phyloP scores from a whole-genome alignment of 2,797 vertebrate genomes.

The Silurus lanzhouensis region DNA sequence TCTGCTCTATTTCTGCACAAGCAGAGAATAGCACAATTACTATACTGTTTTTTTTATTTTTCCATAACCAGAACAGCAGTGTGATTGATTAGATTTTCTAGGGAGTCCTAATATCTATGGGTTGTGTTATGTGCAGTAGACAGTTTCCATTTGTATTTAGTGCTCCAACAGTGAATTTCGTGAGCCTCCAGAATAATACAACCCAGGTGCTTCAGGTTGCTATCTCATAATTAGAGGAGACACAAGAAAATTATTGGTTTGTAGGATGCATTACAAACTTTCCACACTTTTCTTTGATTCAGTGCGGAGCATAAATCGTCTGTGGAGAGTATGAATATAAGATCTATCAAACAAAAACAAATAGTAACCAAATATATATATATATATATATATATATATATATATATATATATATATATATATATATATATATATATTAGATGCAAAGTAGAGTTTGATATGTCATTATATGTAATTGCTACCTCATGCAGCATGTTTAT shows the following conservation, averaged over 20 bases:
- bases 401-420: too few species aligned
- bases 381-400: too few species aligned
- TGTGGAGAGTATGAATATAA: background rate
- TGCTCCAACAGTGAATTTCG: slow-evolving; percentile 27
- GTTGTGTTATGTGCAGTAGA: slow-evolving; percentile 14
- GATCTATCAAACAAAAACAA: background rate
- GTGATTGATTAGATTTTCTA: slow-evolving; percentile 33
- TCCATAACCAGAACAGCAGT: slow-evolving; percentile 27
- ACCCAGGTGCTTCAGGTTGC: slow-evolving; percentile 37
- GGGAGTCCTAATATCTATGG: slow-evolving; percentile 23
- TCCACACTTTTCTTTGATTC: background rate
- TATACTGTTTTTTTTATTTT: slow-evolving; percentile 27
- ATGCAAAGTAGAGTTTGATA: background rate
- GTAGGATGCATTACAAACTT: background rate
- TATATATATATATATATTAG: too few species aligned
- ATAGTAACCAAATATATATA: too few species aligned
- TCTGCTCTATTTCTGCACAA: slow-evolving; percentile 32
- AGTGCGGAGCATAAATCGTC: background rate
- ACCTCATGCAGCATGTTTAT: background rate
- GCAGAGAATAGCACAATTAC: slow-evolving; percentile 28
- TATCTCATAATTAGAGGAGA: slow-evolving; percentile 43
- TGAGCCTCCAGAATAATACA: slow-evolving; percentile 40
- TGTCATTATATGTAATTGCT: background rate
- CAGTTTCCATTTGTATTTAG: slow-evolving; percentile 37
- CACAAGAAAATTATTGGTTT: slow-evolving; percentile 39